Base-by-base conservation (phyloP, 1,140 invertebrate species). In the Megalopta genalis region DNA sequence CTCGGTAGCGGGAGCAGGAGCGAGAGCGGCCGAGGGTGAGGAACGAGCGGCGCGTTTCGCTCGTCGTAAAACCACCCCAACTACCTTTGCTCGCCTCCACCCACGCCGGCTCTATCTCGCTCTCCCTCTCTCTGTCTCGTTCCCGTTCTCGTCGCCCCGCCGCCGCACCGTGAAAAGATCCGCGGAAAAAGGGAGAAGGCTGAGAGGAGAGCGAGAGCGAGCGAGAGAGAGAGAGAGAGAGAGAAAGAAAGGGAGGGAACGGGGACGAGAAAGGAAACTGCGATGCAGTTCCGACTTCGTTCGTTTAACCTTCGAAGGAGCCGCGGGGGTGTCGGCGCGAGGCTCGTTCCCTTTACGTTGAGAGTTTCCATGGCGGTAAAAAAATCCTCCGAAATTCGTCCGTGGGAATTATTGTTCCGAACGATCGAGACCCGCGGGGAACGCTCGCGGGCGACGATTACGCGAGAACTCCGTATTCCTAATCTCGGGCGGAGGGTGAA, bases 21-120 rank as follows among this genome's bases (percentile, higher is more conserved):
- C 49, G 66, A 32, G 69, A 23, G 68, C 23, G 63, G 8, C 69
- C 63, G 63, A 83, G 83, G 75, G 63, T 76, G 66, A 77, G 59
- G 78, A 81, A 72, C 52, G 70, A 60, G 49, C 63, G 80, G 72
- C 85, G 88, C 87, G 84, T 89, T 86, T 89, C 86, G 82, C 86
- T 86, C 86, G 81, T 90, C 90, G 90, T 90, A 90, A 90, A 90
- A 90, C 82, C 81, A 83, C 84, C 83, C 83, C 82, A 59, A 52
- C 77, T 80, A 64, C 76, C 71, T 80, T 69, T 60, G 70, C 70
- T 18, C 73, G 46, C 78, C 46, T 32, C 66, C 23, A 25, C 70
- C 49, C 73, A 39, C 74, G 66, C 52, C 32, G 27, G 18, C 37
- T 39, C 64, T 57, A 59, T 42, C 59, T 27, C 21, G 4, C 25